Evolutionary conservation across 2,888 invertebrate species (phyloP).

Genomic region (Synergus itoensis): DNA sequence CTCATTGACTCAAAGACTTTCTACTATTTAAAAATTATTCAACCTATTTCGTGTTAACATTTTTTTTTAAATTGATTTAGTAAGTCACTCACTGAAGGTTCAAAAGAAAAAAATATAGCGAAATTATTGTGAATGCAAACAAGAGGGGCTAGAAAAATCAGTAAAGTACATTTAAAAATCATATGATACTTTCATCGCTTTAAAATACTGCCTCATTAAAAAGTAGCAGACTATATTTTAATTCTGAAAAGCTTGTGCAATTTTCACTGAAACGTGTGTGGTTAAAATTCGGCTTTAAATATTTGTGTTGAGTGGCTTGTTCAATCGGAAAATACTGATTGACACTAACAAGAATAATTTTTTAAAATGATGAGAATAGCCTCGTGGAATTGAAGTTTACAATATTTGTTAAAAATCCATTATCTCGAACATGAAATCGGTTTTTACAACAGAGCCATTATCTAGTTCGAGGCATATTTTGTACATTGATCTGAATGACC

Average conservation of each 20-base stretch:
- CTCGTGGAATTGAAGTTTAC: neutral
- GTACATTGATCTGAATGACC: conserved; percentile 17
- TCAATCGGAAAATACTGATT: conserved; percentile 7
- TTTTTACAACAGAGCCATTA: conserved; percentile 11
- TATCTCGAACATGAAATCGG: conserved; percentile 47
- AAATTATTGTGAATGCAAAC: neutral
- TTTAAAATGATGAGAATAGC: neutral
- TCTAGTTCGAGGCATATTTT: conserved; percentile 16
- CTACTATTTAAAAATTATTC: too few species aligned
- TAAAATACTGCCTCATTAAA: neutral
- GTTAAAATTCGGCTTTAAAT: neutral
- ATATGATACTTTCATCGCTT: neutral
- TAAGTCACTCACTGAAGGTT: neutral
- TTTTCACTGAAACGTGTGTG: too few species aligned
- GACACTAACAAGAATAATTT: neutral
- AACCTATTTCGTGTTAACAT: too few species aligned
- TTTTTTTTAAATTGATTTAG: neutral
- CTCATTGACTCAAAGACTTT: neutral
- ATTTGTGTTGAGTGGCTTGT: neutral
- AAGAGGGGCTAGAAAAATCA: too few species aligned
- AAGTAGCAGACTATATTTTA: neutral
- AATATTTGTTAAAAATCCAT: conserved; percentile 54
- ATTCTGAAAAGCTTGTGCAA: neutral
- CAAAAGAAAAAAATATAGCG: neutral
- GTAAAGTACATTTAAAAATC: too few species aligned